A percentile compares a stretch with the other conserved stretches of the same genome.
These are phyloP conservation scores for Pilophorus perplexus DNA, from an alignment of 2,888 invertebrate genomes.

Conservation along the genomic window DNA sequence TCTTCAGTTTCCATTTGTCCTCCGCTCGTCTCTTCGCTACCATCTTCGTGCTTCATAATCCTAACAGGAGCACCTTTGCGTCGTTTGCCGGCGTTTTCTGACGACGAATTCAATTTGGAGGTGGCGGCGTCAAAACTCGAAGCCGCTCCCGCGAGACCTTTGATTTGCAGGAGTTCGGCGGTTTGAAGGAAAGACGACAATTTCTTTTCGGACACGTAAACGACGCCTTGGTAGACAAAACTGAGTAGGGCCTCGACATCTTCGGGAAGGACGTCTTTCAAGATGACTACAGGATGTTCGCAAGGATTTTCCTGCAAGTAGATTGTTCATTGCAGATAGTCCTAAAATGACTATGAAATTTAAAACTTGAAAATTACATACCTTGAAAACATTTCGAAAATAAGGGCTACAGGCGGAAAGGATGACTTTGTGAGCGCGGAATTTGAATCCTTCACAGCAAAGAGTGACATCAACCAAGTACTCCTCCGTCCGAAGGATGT, in stretches of 20 bases:
- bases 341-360: background rate
- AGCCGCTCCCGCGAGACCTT: slow-evolving; percentile 60
- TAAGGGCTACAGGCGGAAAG: slow-evolving; percentile 73
- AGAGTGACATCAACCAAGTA: slow-evolving; percentile 71
- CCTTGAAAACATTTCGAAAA: slow-evolving; percentile 72
- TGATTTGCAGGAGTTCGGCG: slow-evolving; percentile 65
- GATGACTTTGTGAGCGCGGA: slow-evolving; percentile 73
- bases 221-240: slow-evolving; percentile 72
- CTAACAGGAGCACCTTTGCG: slow-evolving; percentile 49
- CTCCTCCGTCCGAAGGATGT: slow-evolving; percentile 66
- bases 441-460: slow-evolving; percentile 68
- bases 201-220: slow-evolving; percentile 66
- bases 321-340: background rate
- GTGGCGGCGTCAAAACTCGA: slow-evolving; percentile 46
- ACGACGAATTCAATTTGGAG: slow-evolving; percentile 17
- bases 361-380: slow-evolving; percentile 50
- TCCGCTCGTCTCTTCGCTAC: slow-evolving; percentile 44
- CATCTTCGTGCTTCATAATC: slow-evolving; percentile 47
- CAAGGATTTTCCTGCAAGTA: slow-evolving; percentile 65
- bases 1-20: slow-evolving; percentile 41
- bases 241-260: slow-evolving; percentile 66
- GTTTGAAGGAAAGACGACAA: slow-evolving; percentile 65
- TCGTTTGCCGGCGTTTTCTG: slow-evolving; percentile 46
- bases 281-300: slow-evolving; percentile 69
- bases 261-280: slow-evolving; percentile 66